Evolutionary conservation across 2,113 vertebrate species (phyloP).

Genomic region (Scolopax mira): DNA sequence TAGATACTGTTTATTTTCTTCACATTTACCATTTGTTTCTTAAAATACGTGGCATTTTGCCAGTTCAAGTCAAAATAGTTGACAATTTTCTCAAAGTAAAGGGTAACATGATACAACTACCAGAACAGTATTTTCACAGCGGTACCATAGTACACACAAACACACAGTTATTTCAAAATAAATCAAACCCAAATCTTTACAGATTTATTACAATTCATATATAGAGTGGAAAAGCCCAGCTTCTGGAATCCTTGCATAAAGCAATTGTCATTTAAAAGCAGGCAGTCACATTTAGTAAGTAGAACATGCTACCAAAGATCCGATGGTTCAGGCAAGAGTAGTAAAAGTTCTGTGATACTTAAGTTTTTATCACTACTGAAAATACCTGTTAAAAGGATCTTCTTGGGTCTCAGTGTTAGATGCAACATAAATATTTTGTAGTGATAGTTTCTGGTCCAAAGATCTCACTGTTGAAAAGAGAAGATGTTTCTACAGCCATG

Average conservation of each 20-base stretch:
- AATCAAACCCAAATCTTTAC: background rate
- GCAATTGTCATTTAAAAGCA: background rate
- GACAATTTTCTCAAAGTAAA: background rate
- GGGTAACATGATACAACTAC: background rate
- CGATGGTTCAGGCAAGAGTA: background rate
- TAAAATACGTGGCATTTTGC: background rate
- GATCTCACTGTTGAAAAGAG: background rate
- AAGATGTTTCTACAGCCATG: background rate
- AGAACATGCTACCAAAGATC: background rate
- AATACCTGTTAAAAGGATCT: background rate
- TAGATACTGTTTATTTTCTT: background rate
- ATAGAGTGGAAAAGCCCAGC: background rate
- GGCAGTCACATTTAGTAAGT: background rate
- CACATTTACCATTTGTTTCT: background rate
- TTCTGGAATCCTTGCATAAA: background rate
- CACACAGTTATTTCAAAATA: background rate
- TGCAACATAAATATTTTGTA: background rate
- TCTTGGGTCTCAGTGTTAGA: background rate
- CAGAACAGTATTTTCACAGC: background rate
- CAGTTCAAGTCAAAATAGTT: background rate
- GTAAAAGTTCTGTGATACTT: background rate
- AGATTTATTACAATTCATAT: background rate
- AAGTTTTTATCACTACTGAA: background rate
- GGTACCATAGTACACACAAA: background rate
- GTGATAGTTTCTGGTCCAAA: background rate